Evolutionary conservation across 2,888 invertebrate genomes (phyloP).

Genomic region (Drosophila testacea): DNA sequence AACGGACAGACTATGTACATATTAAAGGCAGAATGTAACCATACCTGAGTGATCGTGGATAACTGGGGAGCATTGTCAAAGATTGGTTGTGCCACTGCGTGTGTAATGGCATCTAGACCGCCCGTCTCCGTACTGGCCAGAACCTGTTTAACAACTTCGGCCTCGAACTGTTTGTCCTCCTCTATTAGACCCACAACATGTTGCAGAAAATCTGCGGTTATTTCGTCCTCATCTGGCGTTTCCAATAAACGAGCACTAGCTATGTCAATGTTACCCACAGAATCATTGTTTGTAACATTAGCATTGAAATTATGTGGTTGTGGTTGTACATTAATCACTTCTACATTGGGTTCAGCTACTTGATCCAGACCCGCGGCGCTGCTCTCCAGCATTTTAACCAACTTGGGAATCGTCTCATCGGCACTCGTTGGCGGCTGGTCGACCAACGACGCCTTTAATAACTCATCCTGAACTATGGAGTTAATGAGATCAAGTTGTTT

Average conservation of each 20-base stretch:
- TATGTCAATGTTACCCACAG: conserved; percentile 77
- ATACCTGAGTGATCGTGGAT: conserved; percentile 27
- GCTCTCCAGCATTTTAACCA: conserved; percentile 86
- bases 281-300: conserved; percentile 5
- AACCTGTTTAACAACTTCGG: conserved; percentile 90
- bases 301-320: conserved; percentile 6
- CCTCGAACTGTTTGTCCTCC: conserved; percentile 89
- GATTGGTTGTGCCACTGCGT: conserved; percentile 37
- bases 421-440: conserved; percentile 67
- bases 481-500: conserved; percentile 85
- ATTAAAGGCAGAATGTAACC: too few relatives aligned
- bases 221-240: conserved; percentile 88
- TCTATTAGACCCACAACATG: conserved; percentile 90
- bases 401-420: conserved; percentile 85
- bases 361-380: conserved; percentile 77
- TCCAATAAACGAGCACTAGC: conserved; percentile 77
- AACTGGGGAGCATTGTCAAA: conserved; percentile 29
- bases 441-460: conserved; percentile 66
- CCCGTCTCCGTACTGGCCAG: conserved; percentile 79
- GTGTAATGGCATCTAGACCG: conserved; percentile 38
- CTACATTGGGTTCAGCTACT: conserved; percentile 25
- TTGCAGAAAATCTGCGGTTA: conserved; percentile 90
- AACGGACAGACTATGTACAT: too few relatives aligned
- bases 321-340: conserved; percentile 5
- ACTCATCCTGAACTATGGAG: conserved; percentile 84